A percentile compares a stretch with the other conserved stretches of the same genome.
Conservation (phyloP, 2,888 invertebrate species). For the Lasius fuliginosus region DNA sequence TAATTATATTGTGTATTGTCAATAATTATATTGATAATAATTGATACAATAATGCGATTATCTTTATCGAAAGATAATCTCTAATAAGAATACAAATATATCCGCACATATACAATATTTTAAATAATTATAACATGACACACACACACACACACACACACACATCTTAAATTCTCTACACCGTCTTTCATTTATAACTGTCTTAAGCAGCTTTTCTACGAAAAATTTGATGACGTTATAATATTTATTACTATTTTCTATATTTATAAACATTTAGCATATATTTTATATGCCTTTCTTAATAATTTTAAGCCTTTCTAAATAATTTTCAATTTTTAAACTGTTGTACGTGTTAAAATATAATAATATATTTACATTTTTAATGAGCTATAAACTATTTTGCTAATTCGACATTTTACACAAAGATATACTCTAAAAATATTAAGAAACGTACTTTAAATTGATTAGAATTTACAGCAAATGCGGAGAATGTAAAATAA, state of each 20-base stretch:
- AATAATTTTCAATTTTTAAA: neutral
- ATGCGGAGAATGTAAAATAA: neutral
- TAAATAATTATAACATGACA: neutral
- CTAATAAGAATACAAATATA: slow-evolving; percentile 22
- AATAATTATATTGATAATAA: neutral
- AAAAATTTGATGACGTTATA: neutral
- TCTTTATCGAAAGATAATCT: neutral
- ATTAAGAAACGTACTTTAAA: neutral
- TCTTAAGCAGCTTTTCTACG: neutral
- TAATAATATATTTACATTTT: neutral
- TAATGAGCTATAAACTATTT: neutral
- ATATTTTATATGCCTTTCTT: neutral
- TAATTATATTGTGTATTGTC: neutral
- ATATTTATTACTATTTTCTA: neutral
- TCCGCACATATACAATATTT: neutral
- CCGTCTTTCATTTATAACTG: neutral
- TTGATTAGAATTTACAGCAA: neutral
- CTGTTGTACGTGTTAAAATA: neutral
- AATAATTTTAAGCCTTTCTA: neutral
- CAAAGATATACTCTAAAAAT: neutral
- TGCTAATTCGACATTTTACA: neutral
- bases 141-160: neutral
- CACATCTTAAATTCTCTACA: neutral
- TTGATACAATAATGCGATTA: slow-evolving; percentile 11
- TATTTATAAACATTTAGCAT: neutral